Percentiles rank a stretch among this genome's conserved stretches.
Evolutionary conservation across 2,888 invertebrate species (phyloP).

Genomic region (Unio delphinus): DNA sequence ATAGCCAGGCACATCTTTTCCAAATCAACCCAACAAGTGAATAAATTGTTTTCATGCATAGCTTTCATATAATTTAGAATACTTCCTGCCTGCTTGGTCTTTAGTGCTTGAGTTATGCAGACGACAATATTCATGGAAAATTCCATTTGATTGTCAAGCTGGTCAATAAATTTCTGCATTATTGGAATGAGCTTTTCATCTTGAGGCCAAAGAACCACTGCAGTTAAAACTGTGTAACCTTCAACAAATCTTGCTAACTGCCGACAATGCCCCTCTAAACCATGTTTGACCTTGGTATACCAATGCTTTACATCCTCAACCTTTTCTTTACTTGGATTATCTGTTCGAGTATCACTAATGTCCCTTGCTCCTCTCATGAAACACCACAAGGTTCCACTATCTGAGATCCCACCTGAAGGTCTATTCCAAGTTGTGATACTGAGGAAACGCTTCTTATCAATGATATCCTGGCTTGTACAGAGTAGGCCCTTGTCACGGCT

Average conservation of each 20-base stretch:
- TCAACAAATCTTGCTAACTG: conserved; percentile 11
- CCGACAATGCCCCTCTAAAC: conserved; percentile 14
- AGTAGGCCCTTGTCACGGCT: conserved; percentile 31
- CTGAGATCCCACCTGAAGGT: conserved; percentile 10
- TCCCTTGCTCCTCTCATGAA: conserved; percentile 29
- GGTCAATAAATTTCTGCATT: conserved; percentile 7
- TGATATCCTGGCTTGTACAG: conserved; percentile 16
- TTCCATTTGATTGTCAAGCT: too few species aligned
- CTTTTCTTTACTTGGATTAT: conserved; percentile 1
- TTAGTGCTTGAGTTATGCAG: too few species aligned
- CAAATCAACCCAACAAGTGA: too few species aligned
- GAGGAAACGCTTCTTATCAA: conserved; percentile 20
- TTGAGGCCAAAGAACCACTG: conserved; percentile 22
- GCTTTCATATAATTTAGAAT: too few species aligned
- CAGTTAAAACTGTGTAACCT: conserved; percentile 12
- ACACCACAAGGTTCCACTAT: conserved; percentile 30
- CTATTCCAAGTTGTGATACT: conserved; percentile 26
- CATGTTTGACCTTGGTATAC: conserved; percentile 10
- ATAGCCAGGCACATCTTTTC: too few species aligned
- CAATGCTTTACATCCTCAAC: conserved; percentile 11
- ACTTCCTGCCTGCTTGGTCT: too few species aligned
- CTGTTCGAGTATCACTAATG: conserved; percentile 13
- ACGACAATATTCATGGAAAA: too few species aligned
- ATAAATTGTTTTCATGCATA: too few species aligned
- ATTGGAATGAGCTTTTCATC: conserved; percentile 6